phyloP scores from a whole-genome alignment of 2,888 invertebrate genomes.

The Drosophila longiperda region DNA sequence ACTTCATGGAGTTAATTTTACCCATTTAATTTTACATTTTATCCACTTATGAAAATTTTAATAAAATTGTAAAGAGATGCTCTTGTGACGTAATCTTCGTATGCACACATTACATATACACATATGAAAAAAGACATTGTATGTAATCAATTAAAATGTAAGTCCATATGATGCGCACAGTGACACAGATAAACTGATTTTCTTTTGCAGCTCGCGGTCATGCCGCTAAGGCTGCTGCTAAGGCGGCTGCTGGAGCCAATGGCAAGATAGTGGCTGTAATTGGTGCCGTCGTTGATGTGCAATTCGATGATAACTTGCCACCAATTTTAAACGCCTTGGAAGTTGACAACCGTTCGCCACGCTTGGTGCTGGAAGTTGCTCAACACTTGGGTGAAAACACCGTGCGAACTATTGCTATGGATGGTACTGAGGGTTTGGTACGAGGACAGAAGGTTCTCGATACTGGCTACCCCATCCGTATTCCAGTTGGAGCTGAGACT shows the following conservation, averaged over 20 bases:
- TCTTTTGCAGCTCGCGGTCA: slow-evolving; percentile 69
- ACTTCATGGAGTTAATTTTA: not conserved
- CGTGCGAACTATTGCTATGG: slow-evolving; percentile 97
- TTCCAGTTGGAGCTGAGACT: slow-evolving; percentile 96
- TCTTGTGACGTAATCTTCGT: slow-evolving; percentile 17
- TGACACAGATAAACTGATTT: not conserved
- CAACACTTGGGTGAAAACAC: slow-evolving; percentile 96
- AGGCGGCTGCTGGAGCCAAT: slow-evolving; percentile 71
- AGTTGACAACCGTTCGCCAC: slow-evolving; percentile 92
- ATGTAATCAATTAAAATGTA: not conserved
- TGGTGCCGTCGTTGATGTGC: slow-evolving; percentile 98
- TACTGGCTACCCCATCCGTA: slow-evolving; percentile 93
- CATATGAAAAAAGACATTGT: not conserved
- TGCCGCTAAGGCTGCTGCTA: slow-evolving; percentile 80
- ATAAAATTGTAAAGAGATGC: not conserved
- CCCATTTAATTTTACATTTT: not conserved
- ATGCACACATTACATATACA: not conserved
- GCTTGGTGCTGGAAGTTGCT: slow-evolving; percentile 91
- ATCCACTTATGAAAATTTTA: not conserved
- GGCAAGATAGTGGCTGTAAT: slow-evolving; percentile 93
- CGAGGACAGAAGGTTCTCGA: slow-evolving; percentile 93
- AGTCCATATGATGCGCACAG: not conserved
- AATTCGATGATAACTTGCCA: slow-evolving; percentile 95
- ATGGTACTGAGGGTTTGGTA: slow-evolving; percentile 95
- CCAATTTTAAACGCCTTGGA: slow-evolving; percentile 97